Base-by-base conservation (phyloP, 2,797 vertebrate species). In the Helarctos malayanus region DNA sequence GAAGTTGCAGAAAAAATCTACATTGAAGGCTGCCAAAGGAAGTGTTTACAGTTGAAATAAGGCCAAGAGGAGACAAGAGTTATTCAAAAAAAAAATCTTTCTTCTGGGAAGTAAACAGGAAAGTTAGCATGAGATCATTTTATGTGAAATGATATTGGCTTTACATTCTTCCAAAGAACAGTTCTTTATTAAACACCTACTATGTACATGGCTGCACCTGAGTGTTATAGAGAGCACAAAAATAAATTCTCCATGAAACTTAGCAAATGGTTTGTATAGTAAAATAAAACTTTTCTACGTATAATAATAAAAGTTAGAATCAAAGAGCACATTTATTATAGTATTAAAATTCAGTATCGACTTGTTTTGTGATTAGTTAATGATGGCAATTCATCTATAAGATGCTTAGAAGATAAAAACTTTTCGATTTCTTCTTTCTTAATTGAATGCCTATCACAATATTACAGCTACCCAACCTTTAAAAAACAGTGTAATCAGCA, bases 51-150 rank as follows among this genome's bases (percentile, higher is more conserved):
- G 56, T 45, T 96, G 69, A 95, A 94, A 81, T 35, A 59, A 84
- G 35, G 69, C 41, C 71, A 78, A 16, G 63, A 65, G 47, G 27
- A 89, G 27, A n/a, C 7, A 88, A 14, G 27, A 87, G n/a, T 29
- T 89, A 68, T 49, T 93, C 27, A 90, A 18, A 63, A 73, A 29
- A 29, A 71, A n/a, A 86, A 27, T 75, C 16, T 88, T 45, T 71
- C 83, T 59, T 76, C 91, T 94, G 57, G 23, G 87, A 92, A 68
- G 13, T 69, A 52, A 95, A 71, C 23, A 94, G 54, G 73, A 89
- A 94, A 71, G 10, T 80, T 94, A 59, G 8, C 10, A 47, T 93
- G 45, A 86, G 47, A 59, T 89, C 19, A 57, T 71, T 95, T 95
- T 65, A 79, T 13, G 38, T 85, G 41, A 94, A 93, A 86, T 83